These are phyloP conservation scores for Ameiurus melas DNA, from an alignment of 2,113 vertebrate genomes.

Conservation along the genomic window DNA sequence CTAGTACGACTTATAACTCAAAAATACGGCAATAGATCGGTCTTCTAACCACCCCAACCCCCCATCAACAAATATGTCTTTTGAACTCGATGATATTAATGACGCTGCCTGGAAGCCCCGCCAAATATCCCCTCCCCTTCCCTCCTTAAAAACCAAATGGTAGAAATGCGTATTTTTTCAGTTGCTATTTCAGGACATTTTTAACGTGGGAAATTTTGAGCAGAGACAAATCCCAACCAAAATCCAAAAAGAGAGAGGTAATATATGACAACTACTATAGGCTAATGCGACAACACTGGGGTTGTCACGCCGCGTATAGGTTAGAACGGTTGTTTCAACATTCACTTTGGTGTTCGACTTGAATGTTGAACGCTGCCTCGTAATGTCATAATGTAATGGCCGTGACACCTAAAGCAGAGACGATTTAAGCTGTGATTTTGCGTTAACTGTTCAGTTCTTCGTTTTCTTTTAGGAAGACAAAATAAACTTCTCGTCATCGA, in stretches of 20 bases:
- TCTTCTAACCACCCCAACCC: background rate
- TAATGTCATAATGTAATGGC: background rate
- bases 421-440: background rate
- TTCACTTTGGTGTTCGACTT: background rate
- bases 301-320: background rate
- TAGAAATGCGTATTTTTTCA: background rate
- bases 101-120: background rate
- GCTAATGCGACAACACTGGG: too few relatives aligned
- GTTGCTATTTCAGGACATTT: background rate
- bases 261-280: too few relatives aligned
- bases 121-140: background rate
- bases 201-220: background rate
- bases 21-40: background rate
- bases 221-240: background rate
- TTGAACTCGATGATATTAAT: background rate
- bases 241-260: too few relatives aligned
- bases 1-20: background rate
- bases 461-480: too few relatives aligned
- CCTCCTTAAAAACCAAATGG: background rate
- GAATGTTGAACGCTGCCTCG: too few relatives aligned
- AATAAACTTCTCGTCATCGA: too few relatives aligned
- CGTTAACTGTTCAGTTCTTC: too few relatives aligned
- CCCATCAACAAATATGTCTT: too few relatives aligned
- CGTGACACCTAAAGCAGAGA: too few relatives aligned
- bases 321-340: too few relatives aligned